These are phyloP conservation scores for Chionomys nivalis DNA, from an alignment of 2,113 vertebrate species.

Conservation along the genomic window DNA sequence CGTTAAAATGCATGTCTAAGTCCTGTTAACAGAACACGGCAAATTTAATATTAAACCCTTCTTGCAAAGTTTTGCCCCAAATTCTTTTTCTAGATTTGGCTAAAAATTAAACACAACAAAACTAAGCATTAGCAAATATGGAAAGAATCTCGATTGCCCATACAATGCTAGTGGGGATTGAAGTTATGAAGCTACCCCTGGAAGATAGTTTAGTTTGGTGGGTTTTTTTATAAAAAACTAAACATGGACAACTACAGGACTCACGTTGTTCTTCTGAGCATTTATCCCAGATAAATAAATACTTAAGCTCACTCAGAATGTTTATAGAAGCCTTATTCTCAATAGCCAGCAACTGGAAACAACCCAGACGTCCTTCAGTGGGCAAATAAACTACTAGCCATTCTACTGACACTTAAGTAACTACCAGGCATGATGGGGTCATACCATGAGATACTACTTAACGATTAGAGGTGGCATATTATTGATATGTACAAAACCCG, in stretches of 20 bases:
- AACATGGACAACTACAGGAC: not conserved
- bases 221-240: slow-evolving; percentile 37
- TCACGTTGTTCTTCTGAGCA: not conserved
- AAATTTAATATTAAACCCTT: not conserved
- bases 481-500: not conserved
- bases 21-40: slow-evolving; percentile 10
- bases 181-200: not conserved
- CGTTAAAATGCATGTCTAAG: not conserved
- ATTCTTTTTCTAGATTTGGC: slow-evolving; percentile 37
- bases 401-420: not conserved
- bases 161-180: not conserved
- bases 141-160: not conserved
- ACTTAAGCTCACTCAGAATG: not conserved
- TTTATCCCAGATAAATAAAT: slow-evolving; percentile 22
- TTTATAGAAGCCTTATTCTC: not conserved
- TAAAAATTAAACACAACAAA: slow-evolving; percentile 40
- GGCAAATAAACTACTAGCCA: not conserved
- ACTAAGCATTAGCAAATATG: not conserved
- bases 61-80: not conserved
- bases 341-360: not conserved
- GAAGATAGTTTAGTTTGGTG: not conserved
- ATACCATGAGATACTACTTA: not conserved
- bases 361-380: not conserved
- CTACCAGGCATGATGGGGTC: not conserved
- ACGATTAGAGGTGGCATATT: not conserved